Evolutionary conservation across 1,140 invertebrate species (phyloP).

Genomic region (Cherax destructor): DNA sequence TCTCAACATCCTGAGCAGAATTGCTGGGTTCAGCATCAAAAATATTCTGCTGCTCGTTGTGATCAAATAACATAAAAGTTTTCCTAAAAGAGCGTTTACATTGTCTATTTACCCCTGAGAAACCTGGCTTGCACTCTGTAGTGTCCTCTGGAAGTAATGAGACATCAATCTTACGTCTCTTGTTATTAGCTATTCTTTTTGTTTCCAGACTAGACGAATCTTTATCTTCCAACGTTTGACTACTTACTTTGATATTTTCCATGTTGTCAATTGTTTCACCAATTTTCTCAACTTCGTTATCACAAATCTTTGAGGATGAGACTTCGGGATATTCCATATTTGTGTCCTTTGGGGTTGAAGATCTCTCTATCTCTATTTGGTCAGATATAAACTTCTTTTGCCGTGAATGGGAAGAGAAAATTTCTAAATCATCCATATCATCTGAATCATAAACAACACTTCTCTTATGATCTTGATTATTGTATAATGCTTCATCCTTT

Average conservation of each 20-base stretch:
- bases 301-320: neutral
- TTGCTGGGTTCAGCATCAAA: neutral
- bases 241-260: neutral
- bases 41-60: neutral
- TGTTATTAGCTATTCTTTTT: neutral
- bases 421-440: neutral
- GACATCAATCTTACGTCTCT: neutral
- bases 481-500: neutral
- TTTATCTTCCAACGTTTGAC: neutral
- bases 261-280: neutral
- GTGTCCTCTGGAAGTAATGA: neutral
- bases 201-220: neutral
- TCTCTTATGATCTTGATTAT: neutral
- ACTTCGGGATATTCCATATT: neutral
- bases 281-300: neutral
- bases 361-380: neutral
- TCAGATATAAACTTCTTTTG: neutral
- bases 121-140: neutral
- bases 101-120: neutral
- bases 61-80: neutral
- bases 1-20: neutral
- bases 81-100: neutral
- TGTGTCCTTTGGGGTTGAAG: neutral
- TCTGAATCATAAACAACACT: neutral
- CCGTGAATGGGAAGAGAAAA: neutral